Conservation (phyloP, 2,113 vertebrate species). For the Lepus americanus region DNA sequence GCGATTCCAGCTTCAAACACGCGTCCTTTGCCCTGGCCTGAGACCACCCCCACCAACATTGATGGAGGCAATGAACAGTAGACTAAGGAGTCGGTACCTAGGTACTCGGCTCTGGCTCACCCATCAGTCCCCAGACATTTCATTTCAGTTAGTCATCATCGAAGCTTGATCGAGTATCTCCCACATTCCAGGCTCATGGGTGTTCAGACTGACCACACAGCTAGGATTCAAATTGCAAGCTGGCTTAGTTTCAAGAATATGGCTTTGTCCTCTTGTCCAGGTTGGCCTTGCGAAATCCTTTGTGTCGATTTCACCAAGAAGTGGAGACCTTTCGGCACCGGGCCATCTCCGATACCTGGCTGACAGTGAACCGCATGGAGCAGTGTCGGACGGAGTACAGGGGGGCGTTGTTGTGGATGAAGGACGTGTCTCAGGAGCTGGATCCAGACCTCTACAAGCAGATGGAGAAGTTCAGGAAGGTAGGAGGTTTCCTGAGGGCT, state of each 20-base stretch:
- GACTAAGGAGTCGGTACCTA: background rate
- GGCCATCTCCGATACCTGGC: conserved; percentile 98
- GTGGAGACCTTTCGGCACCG: conserved; percentile 97
- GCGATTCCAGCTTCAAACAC: background rate
- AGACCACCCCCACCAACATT: background rate
- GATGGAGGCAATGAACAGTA: background rate
- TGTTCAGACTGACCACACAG: background rate
- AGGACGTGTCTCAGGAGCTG: conserved; percentile 98
- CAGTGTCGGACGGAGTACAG: conserved; percentile 96
- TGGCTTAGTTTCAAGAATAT: background rate
- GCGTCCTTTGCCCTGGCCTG: background rate
- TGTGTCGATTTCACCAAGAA: conserved; percentile 97
- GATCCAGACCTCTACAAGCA: conserved; percentile 98
- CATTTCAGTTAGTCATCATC: background rate
- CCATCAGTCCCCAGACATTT: background rate
- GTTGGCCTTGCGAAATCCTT: conserved; percentile 92
- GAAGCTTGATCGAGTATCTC: background rate
- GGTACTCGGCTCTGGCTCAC: background rate
- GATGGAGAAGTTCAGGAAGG: conserved; percentile 99
- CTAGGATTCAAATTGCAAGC: background rate
- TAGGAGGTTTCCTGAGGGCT: conserved; percentile 83
- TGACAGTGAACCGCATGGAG: conserved; percentile 98
- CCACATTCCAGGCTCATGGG: background rate
- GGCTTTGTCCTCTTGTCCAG: conserved; percentile 83
- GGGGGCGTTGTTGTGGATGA: conserved; percentile 98